phyloP scores from a whole-genome alignment of 2,797 vertebrate genomes.

The Ctenopoma kingsleyae region DNA sequence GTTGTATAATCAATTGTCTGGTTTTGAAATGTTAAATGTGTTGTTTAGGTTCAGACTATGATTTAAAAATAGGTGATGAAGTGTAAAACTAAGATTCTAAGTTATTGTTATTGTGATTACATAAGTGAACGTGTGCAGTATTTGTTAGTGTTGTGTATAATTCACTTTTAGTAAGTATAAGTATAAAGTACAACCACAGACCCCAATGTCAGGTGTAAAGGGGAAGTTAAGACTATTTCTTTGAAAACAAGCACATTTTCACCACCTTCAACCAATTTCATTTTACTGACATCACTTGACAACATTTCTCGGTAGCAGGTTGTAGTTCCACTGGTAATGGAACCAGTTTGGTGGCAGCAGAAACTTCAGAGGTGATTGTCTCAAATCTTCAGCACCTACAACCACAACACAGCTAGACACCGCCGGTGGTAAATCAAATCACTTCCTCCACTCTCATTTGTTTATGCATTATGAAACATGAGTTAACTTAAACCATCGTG shows the following conservation, averaged over 20 bases:
- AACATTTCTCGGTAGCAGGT: background rate
- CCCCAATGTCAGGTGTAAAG: no score
- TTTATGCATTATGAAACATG: no score
- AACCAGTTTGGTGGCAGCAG: no score
- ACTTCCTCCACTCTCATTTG: background rate
- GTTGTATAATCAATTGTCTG: background rate
- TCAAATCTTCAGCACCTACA: background rate
- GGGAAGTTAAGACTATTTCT: no score
- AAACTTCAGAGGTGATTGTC: constrained; percentile 6
- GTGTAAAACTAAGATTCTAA: no score
- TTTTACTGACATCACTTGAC: background rate
- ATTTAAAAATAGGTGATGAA: no score
- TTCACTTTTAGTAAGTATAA: no score
- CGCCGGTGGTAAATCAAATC: background rate
- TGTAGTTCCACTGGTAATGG: background rate
- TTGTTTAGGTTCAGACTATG: no score
- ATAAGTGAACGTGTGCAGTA: no score
- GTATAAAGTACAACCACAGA: no score
- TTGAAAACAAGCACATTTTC: background rate
- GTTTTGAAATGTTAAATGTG: background rate
- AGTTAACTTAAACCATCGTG: background rate
- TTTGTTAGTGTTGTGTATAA: no score
- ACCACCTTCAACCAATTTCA: background rate
- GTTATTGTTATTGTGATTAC: no score
- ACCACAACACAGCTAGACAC: background rate